Conservation (phyloP, 2,113 vertebrate genomes). For the Macquaria ambigua region DNA sequence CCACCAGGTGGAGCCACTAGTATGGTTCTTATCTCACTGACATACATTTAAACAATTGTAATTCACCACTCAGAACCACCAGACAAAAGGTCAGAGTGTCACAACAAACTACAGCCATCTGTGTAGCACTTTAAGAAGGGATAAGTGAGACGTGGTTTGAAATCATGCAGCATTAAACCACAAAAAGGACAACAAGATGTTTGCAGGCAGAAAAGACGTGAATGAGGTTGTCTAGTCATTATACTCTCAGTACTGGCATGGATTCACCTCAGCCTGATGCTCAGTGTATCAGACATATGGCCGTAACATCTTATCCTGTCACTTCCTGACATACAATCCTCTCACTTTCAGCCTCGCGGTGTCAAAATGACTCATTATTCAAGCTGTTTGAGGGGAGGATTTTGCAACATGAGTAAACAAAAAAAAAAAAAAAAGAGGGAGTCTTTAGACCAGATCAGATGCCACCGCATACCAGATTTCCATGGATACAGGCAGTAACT, state of each 20-base stretch:
- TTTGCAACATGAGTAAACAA: slow-evolving; percentile 34
- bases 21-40: not conserved
- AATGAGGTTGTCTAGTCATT: not conserved
- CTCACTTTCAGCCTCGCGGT: not conserved
- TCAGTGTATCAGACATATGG: slow-evolving; percentile 39
- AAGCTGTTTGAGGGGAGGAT: slow-evolving; percentile 16
- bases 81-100: slow-evolving; percentile 1
- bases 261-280: slow-evolving; percentile 33
- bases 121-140: not conserved
- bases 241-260: not conserved
- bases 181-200: not conserved
- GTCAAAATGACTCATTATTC: slow-evolving; percentile 38
- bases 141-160: not conserved
- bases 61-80: not conserved
- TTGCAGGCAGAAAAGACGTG: not conserved
- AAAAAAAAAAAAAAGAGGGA: not conserved
- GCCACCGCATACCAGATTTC: slow-evolving; percentile 53
- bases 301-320: slow-evolving; percentile 10
- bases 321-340: not conserved
- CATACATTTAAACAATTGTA: not conserved
- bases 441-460: slow-evolving; percentile 37
- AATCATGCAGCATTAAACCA: not conserved
- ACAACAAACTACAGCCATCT: not conserved
- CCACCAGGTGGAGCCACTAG: slow-evolving; percentile 53
- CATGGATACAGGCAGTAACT: slow-evolving; percentile 74